phyloP scores from a whole-genome alignment of 2,888 invertebrate genomes.

The Oxytorus armatus region DNA sequence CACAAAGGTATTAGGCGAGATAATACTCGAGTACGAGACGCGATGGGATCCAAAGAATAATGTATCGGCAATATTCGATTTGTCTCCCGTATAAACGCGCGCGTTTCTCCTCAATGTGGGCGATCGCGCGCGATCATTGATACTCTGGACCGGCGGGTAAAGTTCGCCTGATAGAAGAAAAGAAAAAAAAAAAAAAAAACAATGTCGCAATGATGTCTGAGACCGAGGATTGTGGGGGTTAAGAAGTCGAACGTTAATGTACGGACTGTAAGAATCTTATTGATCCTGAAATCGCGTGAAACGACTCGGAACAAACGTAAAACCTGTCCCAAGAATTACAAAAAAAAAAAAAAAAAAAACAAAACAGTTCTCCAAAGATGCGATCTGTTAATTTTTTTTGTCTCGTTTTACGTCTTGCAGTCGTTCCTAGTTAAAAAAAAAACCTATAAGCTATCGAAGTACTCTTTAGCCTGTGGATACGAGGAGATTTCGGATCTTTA shows the following conservation, averaged over 20 bases:
- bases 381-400: conserved; percentile 3
- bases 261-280: conserved; percentile 11
- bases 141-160: background rate
- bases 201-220: background rate
- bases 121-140: conserved; percentile 22
- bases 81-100: no score
- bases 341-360: no score
- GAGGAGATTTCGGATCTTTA: conserved; percentile 8
- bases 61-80: background rate
- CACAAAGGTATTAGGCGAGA: no score
- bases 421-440: conserved; percentile 26
- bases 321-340: conserved; percentile 1
- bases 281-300: background rate
- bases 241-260: conserved; percentile 19
- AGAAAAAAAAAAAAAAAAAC: conserved; percentile 8
- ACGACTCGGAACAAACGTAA: conserved; percentile 20
- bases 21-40: no score
- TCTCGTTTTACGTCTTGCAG: background rate
- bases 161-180: background rate
- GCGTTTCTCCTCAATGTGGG: background rate
- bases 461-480: background rate
- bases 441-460: conserved; percentile 9
- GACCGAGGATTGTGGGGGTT: background rate
- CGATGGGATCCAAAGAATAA: no score
- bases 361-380: background rate